phyloP scores from a whole-genome alignment of 2,113 vertebrate genomes.

The Callithrix jacchus region DNA sequence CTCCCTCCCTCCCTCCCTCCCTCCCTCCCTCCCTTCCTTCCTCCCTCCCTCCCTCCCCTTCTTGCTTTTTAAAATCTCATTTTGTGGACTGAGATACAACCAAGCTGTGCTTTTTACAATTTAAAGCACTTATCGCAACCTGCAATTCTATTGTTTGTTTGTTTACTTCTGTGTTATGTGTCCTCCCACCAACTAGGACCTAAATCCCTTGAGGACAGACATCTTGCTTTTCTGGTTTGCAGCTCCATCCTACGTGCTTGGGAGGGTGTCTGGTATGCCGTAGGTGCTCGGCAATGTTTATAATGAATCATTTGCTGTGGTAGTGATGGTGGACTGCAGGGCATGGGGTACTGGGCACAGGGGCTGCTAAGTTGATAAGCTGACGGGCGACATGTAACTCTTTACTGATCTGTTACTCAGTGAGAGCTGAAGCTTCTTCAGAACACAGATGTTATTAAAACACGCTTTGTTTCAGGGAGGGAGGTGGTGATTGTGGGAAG shows the following conservation, averaged over 20 bases:
- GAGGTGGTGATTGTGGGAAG: background rate
- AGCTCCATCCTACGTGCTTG: background rate
- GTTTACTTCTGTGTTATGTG: background rate
- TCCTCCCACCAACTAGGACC: fast-evolving
- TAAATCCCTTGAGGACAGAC: background rate
- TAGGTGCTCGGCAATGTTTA: background rate
- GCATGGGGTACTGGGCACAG: background rate
- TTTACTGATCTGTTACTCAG: fast-evolving
- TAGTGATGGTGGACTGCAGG: too few species aligned
- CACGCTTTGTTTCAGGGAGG: background rate
- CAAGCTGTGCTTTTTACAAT: background rate
- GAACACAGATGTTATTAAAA: background rate
- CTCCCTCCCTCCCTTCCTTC: too few species aligned
- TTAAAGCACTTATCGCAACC: background rate
- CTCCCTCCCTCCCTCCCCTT: too few species aligned
- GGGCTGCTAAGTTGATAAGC: fast-evolving
- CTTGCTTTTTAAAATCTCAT: too few species aligned
- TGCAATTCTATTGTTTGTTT: background rate
- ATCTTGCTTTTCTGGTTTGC: too few species aligned
- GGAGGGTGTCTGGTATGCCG: background rate
- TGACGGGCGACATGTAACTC: fast-evolving
- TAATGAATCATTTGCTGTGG: background rate
- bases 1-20: too few species aligned
- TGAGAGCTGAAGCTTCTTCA: background rate
- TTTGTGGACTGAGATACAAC: too few species aligned